Conservation (phyloP, 2,888 invertebrate genomes). For the Macrophya annulata region DNA sequence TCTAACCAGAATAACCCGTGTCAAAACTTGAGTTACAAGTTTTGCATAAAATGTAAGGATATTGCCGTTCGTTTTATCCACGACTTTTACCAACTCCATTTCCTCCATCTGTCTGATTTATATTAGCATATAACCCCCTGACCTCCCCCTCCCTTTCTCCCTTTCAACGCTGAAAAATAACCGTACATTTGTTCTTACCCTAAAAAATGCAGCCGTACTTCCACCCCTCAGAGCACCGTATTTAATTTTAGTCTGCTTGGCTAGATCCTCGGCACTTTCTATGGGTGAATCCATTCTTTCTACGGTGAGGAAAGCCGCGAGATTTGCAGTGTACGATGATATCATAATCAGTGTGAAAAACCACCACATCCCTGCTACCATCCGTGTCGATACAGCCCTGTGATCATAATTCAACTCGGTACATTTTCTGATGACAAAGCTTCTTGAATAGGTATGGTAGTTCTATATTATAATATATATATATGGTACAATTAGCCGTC, state of each 20-base stretch:
- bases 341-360: slow-evolving; percentile 96
- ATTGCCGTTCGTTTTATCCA: background rate
- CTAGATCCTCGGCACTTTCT: slow-evolving; percentile 94
- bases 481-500: background rate
- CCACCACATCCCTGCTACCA: slow-evolving; percentile 96
- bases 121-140: background rate
- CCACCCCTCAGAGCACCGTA: slow-evolving; percentile 96
- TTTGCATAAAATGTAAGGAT: slow-evolving; percentile 24
- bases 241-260: slow-evolving; percentile 96
- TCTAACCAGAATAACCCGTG: slow-evolving; percentile 33
- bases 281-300: slow-evolving; percentile 95
- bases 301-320: slow-evolving; percentile 96
- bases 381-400: slow-evolving; percentile 93
- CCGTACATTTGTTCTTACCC: slow-evolving; percentile 81
- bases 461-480: background rate
- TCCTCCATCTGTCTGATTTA: background rate
- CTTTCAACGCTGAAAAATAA: background rate
- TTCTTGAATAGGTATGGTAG: background rate
- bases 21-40: slow-evolving; percentile 40
- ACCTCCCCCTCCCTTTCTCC: no score
- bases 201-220: slow-evolving; percentile 95
- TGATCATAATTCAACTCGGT: slow-evolving; percentile 62
- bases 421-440: background rate
- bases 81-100: slow-evolving; percentile 4
- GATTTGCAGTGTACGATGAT: slow-evolving; percentile 96